Conservation (phyloP, 2,113 vertebrate species). For the Coptodon rendalli region DNA sequence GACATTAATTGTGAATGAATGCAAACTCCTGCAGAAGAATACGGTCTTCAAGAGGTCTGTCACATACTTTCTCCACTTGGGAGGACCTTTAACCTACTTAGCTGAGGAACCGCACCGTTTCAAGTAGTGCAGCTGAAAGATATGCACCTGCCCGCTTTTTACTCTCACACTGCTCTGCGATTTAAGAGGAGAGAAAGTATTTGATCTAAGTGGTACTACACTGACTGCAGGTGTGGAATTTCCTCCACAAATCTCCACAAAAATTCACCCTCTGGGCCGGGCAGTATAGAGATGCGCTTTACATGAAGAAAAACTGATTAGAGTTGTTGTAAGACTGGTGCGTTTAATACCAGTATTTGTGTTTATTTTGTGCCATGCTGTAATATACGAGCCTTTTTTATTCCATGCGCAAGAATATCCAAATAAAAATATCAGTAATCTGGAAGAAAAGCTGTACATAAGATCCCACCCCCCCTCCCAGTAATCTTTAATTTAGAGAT, state of each 20-base stretch:
- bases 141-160: slow-evolving; percentile 74
- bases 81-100: slow-evolving; percentile 80
- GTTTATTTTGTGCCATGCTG: not conserved
- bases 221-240: slow-evolving; percentile 54
- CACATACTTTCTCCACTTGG: slow-evolving; percentile 79
- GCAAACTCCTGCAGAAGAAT: slow-evolving; percentile 76
- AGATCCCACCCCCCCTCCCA: accelerated
- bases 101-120: slow-evolving; percentile 67
- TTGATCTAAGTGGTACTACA: slow-evolving; percentile 65
- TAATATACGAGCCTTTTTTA: not conserved
- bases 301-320: not conserved
- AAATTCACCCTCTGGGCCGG: not conserved
- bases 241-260: not conserved
- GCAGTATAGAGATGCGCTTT: not conserved
- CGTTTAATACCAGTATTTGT: not conserved
- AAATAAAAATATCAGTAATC: not conserved
- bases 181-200: slow-evolving; percentile 64
- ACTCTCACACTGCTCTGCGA: slow-evolving; percentile 57
- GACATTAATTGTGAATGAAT: slow-evolving; percentile 81
- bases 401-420: not conserved
- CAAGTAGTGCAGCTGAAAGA: slow-evolving; percentile 74
- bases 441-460: not conserved
- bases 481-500: not conserved
- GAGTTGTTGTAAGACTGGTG: not conserved
- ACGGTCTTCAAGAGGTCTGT: slow-evolving; percentile 77